Evolutionary conservation across 2,113 vertebrate genomes (phyloP).

Genomic region (Platysteira castanea): DNA sequence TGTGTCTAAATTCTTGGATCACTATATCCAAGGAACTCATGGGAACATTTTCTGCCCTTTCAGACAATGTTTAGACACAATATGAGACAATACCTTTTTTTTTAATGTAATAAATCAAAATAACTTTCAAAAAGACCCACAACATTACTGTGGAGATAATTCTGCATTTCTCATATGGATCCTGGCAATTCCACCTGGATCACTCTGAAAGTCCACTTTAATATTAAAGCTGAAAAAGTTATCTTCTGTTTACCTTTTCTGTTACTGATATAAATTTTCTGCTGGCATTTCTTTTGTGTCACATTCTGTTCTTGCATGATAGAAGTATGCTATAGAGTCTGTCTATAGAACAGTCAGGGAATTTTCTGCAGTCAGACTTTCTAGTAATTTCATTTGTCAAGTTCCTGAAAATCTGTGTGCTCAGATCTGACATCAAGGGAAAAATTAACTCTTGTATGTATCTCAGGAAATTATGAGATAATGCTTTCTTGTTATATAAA

Average conservation of each 20-base stretch:
- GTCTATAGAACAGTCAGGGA: not conserved
- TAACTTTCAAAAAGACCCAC: not conserved
- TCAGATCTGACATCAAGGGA: not conserved
- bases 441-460: not conserved
- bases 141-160: not conserved
- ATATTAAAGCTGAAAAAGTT: not conserved
- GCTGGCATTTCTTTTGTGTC: not conserved
- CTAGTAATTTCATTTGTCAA: not conserved
- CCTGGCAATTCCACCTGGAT: not conserved
- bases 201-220: not conserved
- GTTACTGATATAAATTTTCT: not conserved
- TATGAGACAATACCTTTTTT: not conserved
- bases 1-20: not conserved
- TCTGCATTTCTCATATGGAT: not conserved
- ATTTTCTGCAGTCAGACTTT: not conserved
- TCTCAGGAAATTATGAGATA: not conserved
- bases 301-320: not conserved
- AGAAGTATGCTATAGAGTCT: not conserved
- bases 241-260: not conserved
- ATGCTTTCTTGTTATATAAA: not conserved
- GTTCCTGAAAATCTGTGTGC: not conserved
- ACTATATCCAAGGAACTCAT: not conserved
- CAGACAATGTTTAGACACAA: not conserved
- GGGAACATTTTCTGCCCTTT: not conserved
- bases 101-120: not conserved